These are phyloP conservation scores for Hyperopisus bebe DNA, from an alignment of 2,113 vertebrate genomes.

Conservation along the genomic window DNA sequence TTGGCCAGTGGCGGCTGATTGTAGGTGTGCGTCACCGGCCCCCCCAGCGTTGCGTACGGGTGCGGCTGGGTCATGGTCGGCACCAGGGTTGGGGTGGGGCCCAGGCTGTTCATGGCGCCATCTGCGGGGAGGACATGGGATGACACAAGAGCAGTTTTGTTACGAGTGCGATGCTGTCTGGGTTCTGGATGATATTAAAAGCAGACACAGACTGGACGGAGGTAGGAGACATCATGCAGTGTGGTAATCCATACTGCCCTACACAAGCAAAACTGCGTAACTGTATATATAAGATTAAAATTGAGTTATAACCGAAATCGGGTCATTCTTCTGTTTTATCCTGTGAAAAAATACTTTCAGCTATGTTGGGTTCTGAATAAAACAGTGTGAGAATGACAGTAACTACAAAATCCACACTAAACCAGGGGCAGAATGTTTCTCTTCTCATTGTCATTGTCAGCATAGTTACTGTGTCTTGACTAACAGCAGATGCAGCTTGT, in stretches of 20 bases:
- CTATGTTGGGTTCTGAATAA: not conserved
- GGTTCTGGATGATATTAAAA: not conserved
- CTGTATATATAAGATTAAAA: not conserved
- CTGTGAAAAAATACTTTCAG: not conserved
- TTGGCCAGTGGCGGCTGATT: conserved; percentile 76
- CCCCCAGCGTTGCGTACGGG: conserved; percentile 74
- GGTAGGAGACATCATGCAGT: not conserved
- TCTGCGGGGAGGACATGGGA: conserved; percentile 56
- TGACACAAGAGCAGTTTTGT: not conserved
- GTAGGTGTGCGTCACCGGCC: conserved; percentile 77
- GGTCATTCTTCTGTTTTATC: not conserved
- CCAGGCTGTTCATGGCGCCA: conserved; percentile 73
- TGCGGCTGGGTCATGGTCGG: conserved; percentile 74
- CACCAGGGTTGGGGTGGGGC: conserved; percentile 72
- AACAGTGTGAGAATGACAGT: not conserved
- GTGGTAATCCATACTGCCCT: not conserved
- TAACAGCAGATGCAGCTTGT: not conserved
- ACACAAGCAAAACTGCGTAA: not conserved
- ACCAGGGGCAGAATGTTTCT: not conserved
- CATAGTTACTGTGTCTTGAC: not conserved
- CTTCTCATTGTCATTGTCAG: not conserved
- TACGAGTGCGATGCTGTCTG: not conserved
- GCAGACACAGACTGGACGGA: not conserved
- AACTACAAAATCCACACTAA: not conserved
- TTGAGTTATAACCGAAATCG: not conserved